Percentiles rank a stretch among this genome's conserved stretches.
These are phyloP conservation scores for Knipowitschia caucasica DNA, from an alignment of 2,797 vertebrate genomes.

Conservation along the genomic window DNA sequence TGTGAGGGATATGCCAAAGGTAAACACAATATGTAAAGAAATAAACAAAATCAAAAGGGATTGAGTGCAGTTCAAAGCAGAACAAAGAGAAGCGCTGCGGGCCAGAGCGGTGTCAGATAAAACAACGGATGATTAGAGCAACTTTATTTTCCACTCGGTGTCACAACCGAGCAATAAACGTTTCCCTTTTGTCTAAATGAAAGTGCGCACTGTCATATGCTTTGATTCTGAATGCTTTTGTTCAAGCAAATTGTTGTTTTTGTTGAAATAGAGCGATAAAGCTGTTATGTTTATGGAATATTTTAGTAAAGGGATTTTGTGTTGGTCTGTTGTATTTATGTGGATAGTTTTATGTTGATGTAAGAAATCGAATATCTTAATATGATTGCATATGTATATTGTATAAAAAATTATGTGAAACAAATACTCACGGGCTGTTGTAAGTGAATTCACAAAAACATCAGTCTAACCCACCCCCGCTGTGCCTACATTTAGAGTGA, in stretches of 20 bases:
- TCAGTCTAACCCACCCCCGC: no score
- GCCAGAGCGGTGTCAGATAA: slow-evolving; percentile 40
- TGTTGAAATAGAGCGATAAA: slow-evolving; percentile 50
- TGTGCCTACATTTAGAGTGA: no score
- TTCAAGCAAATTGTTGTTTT: slow-evolving; percentile 61
- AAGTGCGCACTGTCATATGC: slow-evolving; percentile 43
- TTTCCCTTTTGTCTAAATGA: slow-evolving; percentile 33
- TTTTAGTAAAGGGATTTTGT: not conserved
- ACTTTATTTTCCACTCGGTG: slow-evolving; percentile 60
- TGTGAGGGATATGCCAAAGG: slow-evolving; percentile 33
- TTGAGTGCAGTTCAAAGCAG: slow-evolving; percentile 45
- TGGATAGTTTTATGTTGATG: not conserved
- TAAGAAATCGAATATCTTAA: not conserved
- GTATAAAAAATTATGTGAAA: no score
- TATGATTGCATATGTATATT: no score
- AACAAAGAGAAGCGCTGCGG: slow-evolving; percentile 19
- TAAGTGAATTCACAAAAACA: no score
- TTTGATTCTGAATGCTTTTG: slow-evolving; percentile 63
- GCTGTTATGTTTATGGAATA: slow-evolving; percentile 35
- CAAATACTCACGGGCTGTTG: no score
- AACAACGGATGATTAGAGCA: slow-evolving; percentile 67
- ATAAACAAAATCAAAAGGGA: slow-evolving; percentile 64
- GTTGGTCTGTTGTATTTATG: no score
- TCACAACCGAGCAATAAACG: slow-evolving; percentile 46
- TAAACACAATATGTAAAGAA: slow-evolving; percentile 51